phyloP scores from a whole-genome alignment of 2,113 vertebrate species.

The Pseudopodoces humilis region DNA sequence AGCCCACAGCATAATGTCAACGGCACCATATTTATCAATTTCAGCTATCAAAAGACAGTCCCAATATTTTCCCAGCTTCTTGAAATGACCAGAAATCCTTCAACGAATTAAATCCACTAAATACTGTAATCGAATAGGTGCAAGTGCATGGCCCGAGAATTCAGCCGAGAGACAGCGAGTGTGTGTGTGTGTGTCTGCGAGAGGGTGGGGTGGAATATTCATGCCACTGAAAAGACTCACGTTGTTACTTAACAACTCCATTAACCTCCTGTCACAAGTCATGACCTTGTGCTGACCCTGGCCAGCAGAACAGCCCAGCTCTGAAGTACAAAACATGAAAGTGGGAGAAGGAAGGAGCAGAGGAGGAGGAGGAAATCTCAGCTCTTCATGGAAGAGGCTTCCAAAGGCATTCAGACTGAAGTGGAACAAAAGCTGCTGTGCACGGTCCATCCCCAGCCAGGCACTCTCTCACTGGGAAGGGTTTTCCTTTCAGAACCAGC shows the following conservation, averaged over 20 bases:
- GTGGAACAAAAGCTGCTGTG: constrained; percentile 35
- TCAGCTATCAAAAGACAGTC: neutral
- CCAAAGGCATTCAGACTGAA: neutral
- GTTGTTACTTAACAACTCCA: constrained; percentile 53
- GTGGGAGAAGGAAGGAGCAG: neutral
- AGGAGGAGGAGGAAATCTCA: constrained; percentile 5
- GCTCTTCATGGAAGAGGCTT: neutral
- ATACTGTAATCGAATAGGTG: neutral
- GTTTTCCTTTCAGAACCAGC: constrained; percentile 18
- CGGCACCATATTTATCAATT: neutral
- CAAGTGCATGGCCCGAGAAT: accelerated
- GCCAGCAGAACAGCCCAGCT: neutral
- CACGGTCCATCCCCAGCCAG: constrained; percentile 29
- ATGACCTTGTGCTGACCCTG: constrained; percentile 69
- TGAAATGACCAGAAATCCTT: neutral
- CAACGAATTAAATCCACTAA: neutral
- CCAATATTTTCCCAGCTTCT: neutral
- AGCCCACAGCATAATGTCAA: neutral
- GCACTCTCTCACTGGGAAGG: neutral
- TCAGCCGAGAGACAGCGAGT: neutral
- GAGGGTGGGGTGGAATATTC: constrained; percentile 53
- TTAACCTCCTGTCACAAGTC: constrained; percentile 62
- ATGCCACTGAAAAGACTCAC: neutral
- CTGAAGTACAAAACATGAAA: constrained; percentile 56
- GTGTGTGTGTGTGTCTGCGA: neutral